These are phyloP conservation scores for Leucophenga varia DNA, from an alignment of 1,140 invertebrate genomes.

Conservation along the genomic window DNA sequence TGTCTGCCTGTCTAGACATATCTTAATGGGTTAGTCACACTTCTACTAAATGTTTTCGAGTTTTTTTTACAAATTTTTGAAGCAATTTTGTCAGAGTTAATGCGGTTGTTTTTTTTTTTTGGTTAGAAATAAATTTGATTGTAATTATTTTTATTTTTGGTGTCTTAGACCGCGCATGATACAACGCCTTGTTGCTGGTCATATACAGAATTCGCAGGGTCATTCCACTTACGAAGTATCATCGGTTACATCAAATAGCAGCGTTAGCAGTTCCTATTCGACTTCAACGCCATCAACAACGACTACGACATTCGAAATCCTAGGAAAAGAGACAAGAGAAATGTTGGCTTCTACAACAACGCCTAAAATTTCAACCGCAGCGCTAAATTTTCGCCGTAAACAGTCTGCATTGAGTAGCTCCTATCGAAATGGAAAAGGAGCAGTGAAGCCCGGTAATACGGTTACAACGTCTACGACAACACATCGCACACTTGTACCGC, in stretches of 20 bases:
- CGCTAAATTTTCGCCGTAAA: constrained; percentile 14
- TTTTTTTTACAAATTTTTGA: too few relatives aligned
- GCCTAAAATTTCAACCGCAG: not conserved
- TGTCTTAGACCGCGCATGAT: constrained; percentile 59
- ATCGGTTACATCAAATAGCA: constrained; percentile 38
- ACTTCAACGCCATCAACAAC: constrained; percentile 5
- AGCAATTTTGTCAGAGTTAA: too few relatives aligned
- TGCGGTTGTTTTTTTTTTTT: constrained; percentile 1
- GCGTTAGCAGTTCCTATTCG: constrained; percentile 4
- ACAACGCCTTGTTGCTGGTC: constrained; percentile 64
- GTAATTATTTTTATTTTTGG: constrained; percentile 1
- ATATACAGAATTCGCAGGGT: constrained; percentile 57
- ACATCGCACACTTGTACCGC: not conserved
- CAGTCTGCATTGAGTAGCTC: constrained; percentile 33
- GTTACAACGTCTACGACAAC: too few relatives aligned
- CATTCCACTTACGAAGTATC: constrained; percentile 45
- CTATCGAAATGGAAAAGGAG: constrained; percentile 22
- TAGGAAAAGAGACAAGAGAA: not conserved
- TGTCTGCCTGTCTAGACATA: too few relatives aligned
- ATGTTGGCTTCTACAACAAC: not conserved
- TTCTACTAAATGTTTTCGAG: too few relatives aligned
- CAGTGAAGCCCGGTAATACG: constrained; percentile 7
- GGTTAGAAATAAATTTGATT: constrained; percentile 4
- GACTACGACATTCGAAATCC: not conserved
- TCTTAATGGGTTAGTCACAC: too few relatives aligned